A percentile compares a stretch with the other conserved stretches of the same genome.
Evolutionary conservation across 2,797 vertebrate species (phyloP).

Genomic region (Falco rusticolus): DNA sequence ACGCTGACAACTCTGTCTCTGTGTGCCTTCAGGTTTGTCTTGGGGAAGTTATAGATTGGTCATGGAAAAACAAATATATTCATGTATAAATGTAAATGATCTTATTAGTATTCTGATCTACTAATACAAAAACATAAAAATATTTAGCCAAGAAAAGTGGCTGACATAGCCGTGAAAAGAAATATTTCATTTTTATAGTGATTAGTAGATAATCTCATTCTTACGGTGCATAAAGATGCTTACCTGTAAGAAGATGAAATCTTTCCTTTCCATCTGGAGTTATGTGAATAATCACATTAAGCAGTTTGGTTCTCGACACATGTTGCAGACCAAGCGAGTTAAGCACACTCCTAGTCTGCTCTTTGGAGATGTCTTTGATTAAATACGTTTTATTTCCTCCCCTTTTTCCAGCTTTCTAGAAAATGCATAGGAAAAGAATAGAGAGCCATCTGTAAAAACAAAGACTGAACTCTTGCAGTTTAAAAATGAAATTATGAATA

Average conservation of each 20-base stretch:
- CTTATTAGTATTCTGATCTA: not conserved
- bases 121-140: not conserved
- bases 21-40: not conserved
- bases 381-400: not conserved
- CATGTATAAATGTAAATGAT: not conserved
- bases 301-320: not conserved
- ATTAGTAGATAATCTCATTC: slow-evolving; percentile 23
- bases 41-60: not conserved
- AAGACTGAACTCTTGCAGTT: not conserved
- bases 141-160: not conserved
- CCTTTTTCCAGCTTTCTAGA: not conserved
- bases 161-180: not conserved
- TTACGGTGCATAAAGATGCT: not conserved
- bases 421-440: not conserved
- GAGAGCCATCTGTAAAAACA: not conserved
- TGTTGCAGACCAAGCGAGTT: not conserved
- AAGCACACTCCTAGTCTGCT: not conserved
- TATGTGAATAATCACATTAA: slow-evolving; percentile 5
- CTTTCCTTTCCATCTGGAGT: slow-evolving; percentile 9
- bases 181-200: not conserved
- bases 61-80: not conserved
- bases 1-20: not conserved
- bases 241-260: slow-evolving; percentile 3
- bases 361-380: not conserved
- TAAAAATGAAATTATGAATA: not conserved